phyloP scores from a whole-genome alignment of 1,140 invertebrate species.

The Tribolium castaneum region DNA sequence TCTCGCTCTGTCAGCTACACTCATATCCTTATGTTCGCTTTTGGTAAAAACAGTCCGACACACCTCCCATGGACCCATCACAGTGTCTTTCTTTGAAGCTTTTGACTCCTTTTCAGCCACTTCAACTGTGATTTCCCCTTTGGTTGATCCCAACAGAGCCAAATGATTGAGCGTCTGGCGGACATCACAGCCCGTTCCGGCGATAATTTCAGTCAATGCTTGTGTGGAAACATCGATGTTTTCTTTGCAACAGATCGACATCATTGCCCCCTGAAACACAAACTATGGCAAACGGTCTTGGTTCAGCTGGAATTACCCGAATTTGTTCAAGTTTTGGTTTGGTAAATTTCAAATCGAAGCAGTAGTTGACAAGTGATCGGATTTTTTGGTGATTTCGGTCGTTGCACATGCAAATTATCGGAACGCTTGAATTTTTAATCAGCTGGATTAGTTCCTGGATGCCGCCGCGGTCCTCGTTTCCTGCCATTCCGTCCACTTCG shows the following conservation, averaged over 20 bases:
- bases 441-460: slow-evolving; percentile 93
- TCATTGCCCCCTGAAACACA: slow-evolving; percentile 78
- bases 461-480: slow-evolving; percentile 98
- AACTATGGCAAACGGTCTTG: background rate
- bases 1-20: slow-evolving; percentile 86
- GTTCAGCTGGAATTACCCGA: slow-evolving; percentile 69
- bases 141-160: slow-evolving; percentile 77
- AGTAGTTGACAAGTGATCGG: slow-evolving; percentile 92
- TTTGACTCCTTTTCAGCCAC: slow-evolving; percentile 68
- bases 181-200: slow-evolving; percentile 91
- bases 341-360: slow-evolving; percentile 90
- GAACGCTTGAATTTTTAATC: slow-evolving; percentile 91
- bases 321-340: slow-evolving; percentile 92
- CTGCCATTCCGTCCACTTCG: slow-evolving; percentile 99
- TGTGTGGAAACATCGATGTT: slow-evolving; percentile 83
- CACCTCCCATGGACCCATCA: slow-evolving; percentile 95
- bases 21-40: slow-evolving; percentile 86
- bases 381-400: slow-evolving; percentile 96
- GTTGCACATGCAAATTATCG: slow-evolving; percentile 99
- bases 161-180: slow-evolving; percentile 92
- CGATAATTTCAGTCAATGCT: slow-evolving; percentile 85
- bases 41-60: slow-evolving; percentile 88
- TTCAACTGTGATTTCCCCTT: slow-evolving; percentile 67
- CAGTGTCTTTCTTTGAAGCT: slow-evolving; percentile 82
- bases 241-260: slow-evolving; percentile 93